phyloP scores from a whole-genome alignment of 2,888 invertebrate species.

The Bembecia ichneumoniformis region DNA sequence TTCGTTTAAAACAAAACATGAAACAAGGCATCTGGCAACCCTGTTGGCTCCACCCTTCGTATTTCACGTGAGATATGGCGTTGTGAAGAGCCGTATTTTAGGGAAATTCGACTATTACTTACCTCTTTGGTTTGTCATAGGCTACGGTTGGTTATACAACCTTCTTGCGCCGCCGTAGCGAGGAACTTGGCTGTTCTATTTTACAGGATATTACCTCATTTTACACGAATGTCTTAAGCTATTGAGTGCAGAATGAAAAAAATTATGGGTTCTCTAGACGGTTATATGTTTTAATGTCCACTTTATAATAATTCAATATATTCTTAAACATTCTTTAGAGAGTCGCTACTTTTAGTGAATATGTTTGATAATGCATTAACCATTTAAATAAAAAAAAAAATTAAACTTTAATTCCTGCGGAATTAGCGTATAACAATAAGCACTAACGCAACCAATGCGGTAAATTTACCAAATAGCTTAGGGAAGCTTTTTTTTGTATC shows the following conservation, averaged over 20 bases:
- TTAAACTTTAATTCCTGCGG: too few species aligned
- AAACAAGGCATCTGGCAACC: constrained; percentile 2
- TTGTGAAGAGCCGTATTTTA: constrained; percentile 28
- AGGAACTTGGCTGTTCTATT: constrained; percentile 2
- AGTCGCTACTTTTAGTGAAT: too few species aligned
- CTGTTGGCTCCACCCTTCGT: background rate
- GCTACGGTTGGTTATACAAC: constrained; percentile 1
- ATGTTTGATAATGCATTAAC: too few species aligned
- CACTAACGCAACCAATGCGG: too few species aligned
- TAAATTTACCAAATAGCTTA: too few species aligned
- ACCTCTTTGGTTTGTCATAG: constrained; percentile 23
- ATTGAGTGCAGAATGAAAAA: background rate
- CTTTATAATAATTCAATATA: too few species aligned
- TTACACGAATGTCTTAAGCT: background rate
- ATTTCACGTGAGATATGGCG: constrained; percentile 5
- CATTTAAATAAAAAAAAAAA: too few species aligned
- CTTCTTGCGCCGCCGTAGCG: too few species aligned
- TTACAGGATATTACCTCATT: constrained; percentile 2
- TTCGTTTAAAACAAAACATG: background rate
- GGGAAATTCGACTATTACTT: constrained; percentile 34
- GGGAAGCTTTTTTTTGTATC: too few species aligned
- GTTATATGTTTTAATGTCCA: background rate
- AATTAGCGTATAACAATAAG: too few species aligned
- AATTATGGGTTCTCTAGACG: background rate
- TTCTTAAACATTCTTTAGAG: too few species aligned